Base-by-base conservation (phyloP, 2,113 vertebrate species). In the Carassius auratus region DNA sequence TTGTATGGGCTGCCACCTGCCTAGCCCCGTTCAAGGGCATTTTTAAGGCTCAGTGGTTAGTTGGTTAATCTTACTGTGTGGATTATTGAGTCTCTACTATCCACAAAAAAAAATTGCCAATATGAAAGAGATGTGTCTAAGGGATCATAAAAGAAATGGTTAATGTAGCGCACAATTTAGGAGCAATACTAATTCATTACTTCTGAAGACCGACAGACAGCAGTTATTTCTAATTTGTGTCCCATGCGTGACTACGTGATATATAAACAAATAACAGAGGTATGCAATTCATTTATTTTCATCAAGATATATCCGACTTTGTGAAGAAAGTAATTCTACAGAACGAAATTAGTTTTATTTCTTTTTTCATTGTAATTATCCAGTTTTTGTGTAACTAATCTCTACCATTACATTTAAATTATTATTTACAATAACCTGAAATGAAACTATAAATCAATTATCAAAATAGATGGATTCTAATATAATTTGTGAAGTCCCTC, bases 1-100 rank as follows among this genome's bases (percentile, higher is more conserved):
- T 93, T 91, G 89, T 92, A 90, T 89, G 91, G 83, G 86, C 86
- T 83, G 88, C 92, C 91, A 93, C 91, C 93, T 92, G 92, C 91
- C 90, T 89, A 73, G 19, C 83, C 86, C 33, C 81, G 83, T 71
- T 87, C 91, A 92, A 92, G 90, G 90, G 88, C 88, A 90, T 91
- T 92, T 30, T 91, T 85, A 82, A 83, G 76, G 88, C 90, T 90
- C 91, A 87, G 89, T 78, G 84, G 87, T 76, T 89, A 85, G 55
- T 90, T 91, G 81, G 78, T 91, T 93, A 91, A 94, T 93, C 88
- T 92, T 85, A 89, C 90, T 92, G 89, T 57, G 74, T 90, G 88
- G 91, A 93, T 89, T 92, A 94, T 88, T 90, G 90, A 81, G 83
- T 87, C 86, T 91, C 90, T 90, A 87, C 89, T 80, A 88, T 88